These are phyloP conservation scores for Salvelinus namaycush DNA, from an alignment of 2,113 vertebrate species.

Conservation along the genomic window DNA sequence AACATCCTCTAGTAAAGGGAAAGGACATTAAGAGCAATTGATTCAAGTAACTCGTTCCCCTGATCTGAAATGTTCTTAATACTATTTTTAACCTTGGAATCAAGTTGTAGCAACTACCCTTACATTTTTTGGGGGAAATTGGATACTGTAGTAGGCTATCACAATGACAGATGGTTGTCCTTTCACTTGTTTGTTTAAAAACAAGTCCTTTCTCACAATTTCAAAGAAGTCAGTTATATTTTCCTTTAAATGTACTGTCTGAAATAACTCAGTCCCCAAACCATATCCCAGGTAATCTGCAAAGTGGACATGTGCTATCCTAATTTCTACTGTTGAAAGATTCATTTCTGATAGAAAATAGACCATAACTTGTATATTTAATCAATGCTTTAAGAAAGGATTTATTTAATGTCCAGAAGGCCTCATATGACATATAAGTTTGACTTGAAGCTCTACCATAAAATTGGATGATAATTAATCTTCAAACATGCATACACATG, in stretches of 20 bases:
- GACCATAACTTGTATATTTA: background rate
- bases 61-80: background rate
- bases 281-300: background rate
- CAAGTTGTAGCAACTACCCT: background rate
- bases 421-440: background rate
- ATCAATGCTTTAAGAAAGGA: background rate
- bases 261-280: too few species aligned
- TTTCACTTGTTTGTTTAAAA: background rate
- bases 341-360: background rate
- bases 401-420: constrained; percentile 2
- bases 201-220: too few species aligned
- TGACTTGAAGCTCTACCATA: background rate
- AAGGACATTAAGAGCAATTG: background rate
- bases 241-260: background rate
- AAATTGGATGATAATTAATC: background rate
- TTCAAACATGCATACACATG: background rate
- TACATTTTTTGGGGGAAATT: background rate
- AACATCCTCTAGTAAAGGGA: background rate
- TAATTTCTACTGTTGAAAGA: background rate
- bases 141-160: background rate
- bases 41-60: background rate
- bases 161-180: background rate
- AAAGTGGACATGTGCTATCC: background rate
- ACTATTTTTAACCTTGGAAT: background rate
- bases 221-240: background rate